Conservation (phyloP, 2,797 vertebrate genomes). For the Cyclura pinguis region DNA sequence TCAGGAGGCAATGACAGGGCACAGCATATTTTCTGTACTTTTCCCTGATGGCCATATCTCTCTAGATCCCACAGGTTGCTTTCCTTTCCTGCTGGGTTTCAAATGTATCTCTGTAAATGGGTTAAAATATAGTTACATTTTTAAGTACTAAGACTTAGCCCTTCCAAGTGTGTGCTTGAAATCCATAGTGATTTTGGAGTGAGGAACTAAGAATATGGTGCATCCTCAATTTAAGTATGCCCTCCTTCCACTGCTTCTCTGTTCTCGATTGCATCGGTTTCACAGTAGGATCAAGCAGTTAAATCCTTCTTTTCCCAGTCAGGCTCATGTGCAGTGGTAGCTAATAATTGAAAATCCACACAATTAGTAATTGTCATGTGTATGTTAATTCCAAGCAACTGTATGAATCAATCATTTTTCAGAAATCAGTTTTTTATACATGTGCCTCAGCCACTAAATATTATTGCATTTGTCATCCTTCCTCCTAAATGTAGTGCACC, state of each 20-base stretch:
- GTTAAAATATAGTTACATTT: not conserved
- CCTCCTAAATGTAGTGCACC: not conserved
- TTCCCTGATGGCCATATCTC: not conserved
- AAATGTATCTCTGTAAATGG: not conserved
- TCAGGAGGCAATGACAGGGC: not conserved
- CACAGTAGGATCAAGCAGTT: too few relatives aligned
- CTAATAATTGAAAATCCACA: not conserved
- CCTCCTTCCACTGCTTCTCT: not conserved
- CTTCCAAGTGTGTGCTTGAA: not conserved
- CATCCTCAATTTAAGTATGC: not conserved
- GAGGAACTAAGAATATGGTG: not conserved
- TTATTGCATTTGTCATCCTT: not conserved
- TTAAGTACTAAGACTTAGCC: not conserved
- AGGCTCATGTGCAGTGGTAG: not conserved
- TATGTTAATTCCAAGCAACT: not conserved
- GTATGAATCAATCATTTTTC: not conserved
- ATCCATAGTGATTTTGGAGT: not conserved
- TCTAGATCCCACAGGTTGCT: not conserved
- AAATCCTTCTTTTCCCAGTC: not conserved
- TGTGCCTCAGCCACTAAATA: not conserved
- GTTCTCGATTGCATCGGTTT: not conserved
- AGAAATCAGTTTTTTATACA: not conserved
- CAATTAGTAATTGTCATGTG: not conserved
- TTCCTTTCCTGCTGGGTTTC: not conserved
- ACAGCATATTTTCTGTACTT: not conserved